These are phyloP conservation scores for Drosophila lacteicornis DNA, from an alignment of 1,140 invertebrate genomes.

Conservation along the genomic window DNA sequence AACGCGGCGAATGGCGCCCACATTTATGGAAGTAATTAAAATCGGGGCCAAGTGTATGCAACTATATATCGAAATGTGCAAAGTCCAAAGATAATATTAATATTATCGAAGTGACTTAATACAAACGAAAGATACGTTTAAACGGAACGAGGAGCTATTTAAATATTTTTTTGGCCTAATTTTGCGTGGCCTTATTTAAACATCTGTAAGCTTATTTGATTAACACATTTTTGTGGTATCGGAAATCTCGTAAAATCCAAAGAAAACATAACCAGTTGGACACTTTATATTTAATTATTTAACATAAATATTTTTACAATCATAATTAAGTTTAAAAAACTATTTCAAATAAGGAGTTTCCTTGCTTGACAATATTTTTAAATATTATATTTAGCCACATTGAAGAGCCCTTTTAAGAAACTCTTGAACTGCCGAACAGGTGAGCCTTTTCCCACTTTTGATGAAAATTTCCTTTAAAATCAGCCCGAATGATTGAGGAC, in stretches of 20 bases:
- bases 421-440: not conserved
- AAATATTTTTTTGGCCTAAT: not conserved
- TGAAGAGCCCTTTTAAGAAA: not conserved
- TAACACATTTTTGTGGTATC: not conserved
- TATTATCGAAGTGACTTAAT: not conserved
- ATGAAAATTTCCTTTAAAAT: conserved; percentile 5
- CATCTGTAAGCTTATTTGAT: not conserved
- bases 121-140: not conserved
- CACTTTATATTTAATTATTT: not conserved
- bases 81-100: not conserved
- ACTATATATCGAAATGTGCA: not conserved
- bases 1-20: conserved; percentile 19
- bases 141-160: not conserved
- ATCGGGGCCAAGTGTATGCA: conserved; percentile 12
- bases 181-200: not conserved
- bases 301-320: not conserved
- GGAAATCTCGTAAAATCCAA: not conserved
- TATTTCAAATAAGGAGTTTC: not conserved
- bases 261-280: not conserved
- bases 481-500: conserved; percentile 25
- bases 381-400: not conserved
- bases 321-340: too few species aligned
- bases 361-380: not conserved
- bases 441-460: not conserved
- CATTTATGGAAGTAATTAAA: conserved; percentile 47